Conservation (phyloP, 1,140 invertebrate genomes). For the Papilio xuthus region DNA sequence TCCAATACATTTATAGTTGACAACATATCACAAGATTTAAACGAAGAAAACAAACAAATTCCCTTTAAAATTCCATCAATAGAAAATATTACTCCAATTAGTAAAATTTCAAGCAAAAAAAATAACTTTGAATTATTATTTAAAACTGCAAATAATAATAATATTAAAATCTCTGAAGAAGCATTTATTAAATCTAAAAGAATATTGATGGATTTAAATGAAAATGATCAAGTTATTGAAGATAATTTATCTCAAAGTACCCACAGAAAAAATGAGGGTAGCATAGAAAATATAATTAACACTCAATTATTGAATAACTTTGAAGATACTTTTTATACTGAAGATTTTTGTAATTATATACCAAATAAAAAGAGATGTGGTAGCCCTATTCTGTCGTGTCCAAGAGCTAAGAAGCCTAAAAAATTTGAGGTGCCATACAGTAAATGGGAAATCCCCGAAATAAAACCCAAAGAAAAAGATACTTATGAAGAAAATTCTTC, state of each 20-base stretch:
- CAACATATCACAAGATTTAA: background rate
- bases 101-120: background rate
- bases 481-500: conserved; percentile 30
- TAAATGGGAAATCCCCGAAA: conserved; percentile 41
- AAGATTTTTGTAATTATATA: conserved; percentile 61
- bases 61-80: background rate
- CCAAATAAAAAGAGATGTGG: conserved; percentile 60
- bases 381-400: conserved; percentile 75
- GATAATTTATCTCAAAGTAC: background rate
- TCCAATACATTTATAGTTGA: conserved; percentile 47
- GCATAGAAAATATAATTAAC: conserved; percentile 52
- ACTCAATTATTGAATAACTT: conserved; percentile 71
- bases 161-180: conserved; percentile 56
- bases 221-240: conserved; percentile 27
- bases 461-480: conserved; percentile 35
- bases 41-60: background rate
- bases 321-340: conserved; percentile 62
- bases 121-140: conserved; percentile 37
- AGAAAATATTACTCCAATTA: background rate
- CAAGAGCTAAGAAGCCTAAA: conserved; percentile 64
- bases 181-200: conserved; percentile 64
- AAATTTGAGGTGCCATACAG: conserved; percentile 64
- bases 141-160: conserved; percentile 49
- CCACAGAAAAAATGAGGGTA: background rate
- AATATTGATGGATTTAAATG: conserved; percentile 46